These are phyloP conservation scores for Pelobates cultripes DNA, from an alignment of 2,797 vertebrate species.

Conservation along the genomic window DNA sequence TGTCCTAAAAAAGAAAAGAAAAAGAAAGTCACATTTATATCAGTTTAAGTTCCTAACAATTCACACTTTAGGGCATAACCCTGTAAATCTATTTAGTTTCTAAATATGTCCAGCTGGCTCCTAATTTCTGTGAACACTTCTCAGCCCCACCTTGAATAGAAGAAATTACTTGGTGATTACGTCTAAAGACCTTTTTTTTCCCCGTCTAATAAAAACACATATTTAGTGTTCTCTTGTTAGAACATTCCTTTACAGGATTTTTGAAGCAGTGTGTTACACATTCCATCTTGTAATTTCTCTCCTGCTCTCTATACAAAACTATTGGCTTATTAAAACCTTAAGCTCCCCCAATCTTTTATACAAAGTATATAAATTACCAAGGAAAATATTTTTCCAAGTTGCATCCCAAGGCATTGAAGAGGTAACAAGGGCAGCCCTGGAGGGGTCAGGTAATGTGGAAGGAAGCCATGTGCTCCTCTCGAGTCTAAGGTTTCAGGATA, in stretches of 20 bases:
- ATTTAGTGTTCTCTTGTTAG: neutral
- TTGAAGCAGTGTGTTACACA: neutral
- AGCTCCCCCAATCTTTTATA: neutral
- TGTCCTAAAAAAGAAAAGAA: too few relatives aligned
- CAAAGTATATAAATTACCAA: neutral
- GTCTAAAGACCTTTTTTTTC: neutral
- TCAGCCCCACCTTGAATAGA: neutral
- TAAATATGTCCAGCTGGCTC: neutral
- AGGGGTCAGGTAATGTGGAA: constrained; percentile 15
- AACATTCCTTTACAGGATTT: neutral
- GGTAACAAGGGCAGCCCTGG: neutral
- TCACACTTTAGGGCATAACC: too few relatives aligned
- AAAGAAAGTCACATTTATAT: too few relatives aligned
- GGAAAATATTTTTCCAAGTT: neutral
- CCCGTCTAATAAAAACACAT: neutral
- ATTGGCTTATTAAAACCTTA: too few relatives aligned
- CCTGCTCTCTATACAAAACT: too few relatives aligned
- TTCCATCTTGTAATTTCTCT: neutral
- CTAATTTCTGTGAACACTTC: neutral
- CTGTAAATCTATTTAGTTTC: too few relatives aligned
- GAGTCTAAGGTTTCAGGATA: constrained; percentile 12
- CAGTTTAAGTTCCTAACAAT: too few relatives aligned
- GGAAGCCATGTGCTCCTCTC: neutral
- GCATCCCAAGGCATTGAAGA: neutral
- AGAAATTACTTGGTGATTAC: too few relatives aligned